phyloP scores from a whole-genome alignment of 2,797 vertebrate genomes.

The Strix occidentalis region DNA sequence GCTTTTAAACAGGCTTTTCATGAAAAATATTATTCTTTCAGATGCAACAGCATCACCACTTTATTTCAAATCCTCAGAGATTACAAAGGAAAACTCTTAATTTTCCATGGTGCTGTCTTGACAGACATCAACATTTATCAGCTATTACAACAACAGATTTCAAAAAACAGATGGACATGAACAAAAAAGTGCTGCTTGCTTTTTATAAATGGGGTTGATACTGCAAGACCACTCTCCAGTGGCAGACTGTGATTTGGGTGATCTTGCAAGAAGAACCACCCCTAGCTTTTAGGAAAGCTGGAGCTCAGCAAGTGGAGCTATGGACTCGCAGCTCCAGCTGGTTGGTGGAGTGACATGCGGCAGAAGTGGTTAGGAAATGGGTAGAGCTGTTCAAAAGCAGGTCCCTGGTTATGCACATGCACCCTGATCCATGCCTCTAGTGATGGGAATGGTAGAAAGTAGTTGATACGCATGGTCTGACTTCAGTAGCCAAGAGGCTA shows the following conservation, averaged over 20 bases:
- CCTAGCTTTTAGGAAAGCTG: background rate
- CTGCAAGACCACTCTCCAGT: background rate
- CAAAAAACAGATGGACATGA: background rate
- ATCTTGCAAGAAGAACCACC: background rate
- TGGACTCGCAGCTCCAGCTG: fast-evolving
- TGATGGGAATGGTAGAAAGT: background rate
- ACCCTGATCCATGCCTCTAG: too few species aligned
- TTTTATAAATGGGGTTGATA: background rate
- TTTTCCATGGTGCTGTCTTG: background rate
- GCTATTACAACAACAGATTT: background rate
- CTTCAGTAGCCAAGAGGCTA: background rate
- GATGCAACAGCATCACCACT: background rate
- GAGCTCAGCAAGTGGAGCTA: background rate
- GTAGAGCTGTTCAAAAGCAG: background rate
- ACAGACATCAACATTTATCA: background rate
- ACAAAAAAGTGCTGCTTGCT: background rate
- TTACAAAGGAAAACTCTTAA: background rate
- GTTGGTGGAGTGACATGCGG: background rate
- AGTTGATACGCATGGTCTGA: background rate
- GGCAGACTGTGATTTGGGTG: background rate
- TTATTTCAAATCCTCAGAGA: background rate
- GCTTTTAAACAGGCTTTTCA: background rate
- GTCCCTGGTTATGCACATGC: too few species aligned
- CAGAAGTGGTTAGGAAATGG: background rate
- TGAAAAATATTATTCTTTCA: slow-evolving; percentile 1